A percentile compares a stretch with the other conserved stretches of the same genome.
Evolutionary conservation across 2,888 invertebrate species (phyloP).

Genomic region (Watsonalla binaria): DNA sequence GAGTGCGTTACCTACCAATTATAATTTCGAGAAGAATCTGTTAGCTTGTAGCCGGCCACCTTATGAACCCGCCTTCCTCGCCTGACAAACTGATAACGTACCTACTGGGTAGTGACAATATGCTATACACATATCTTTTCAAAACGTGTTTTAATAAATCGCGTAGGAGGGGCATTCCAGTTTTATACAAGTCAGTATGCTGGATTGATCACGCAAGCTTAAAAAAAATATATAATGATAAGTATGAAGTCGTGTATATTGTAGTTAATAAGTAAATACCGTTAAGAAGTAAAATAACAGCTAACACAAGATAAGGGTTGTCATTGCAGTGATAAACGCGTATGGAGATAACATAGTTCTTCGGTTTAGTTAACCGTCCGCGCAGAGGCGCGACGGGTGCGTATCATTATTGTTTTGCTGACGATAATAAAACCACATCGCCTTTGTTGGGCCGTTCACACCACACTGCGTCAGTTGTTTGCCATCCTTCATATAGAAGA

Average conservation of each 20-base stretch:
- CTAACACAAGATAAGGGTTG: slow-evolving; percentile 6
- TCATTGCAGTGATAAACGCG: slow-evolving; percentile 13
- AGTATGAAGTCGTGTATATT: too few species aligned
- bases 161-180: background rate
- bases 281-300: background rate
- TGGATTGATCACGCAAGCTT: too few species aligned
- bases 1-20: too few species aligned
- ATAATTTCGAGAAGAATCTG: too few species aligned
- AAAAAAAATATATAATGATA: too few species aligned
- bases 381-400: slow-evolving; percentile 11
- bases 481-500: slow-evolving; percentile 12
- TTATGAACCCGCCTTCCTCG: too few species aligned
- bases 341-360: slow-evolving; percentile 21
- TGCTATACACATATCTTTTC: too few species aligned
- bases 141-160: too few species aligned
- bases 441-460: too few species aligned
- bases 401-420: background rate
- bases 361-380: slow-evolving; percentile 13
- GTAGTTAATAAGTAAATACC: background rate
- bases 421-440: background rate
- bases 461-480: slow-evolving; percentile 16
- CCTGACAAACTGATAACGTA: too few species aligned
- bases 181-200: background rate
- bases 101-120: too few species aligned
- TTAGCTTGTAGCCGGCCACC: too few species aligned